A percentile compares a stretch with the other conserved stretches of the same genome.
These are phyloP conservation scores for Cygnus atratus DNA, from an alignment of 2,113 vertebrate genomes.

Conservation along the genomic window DNA sequence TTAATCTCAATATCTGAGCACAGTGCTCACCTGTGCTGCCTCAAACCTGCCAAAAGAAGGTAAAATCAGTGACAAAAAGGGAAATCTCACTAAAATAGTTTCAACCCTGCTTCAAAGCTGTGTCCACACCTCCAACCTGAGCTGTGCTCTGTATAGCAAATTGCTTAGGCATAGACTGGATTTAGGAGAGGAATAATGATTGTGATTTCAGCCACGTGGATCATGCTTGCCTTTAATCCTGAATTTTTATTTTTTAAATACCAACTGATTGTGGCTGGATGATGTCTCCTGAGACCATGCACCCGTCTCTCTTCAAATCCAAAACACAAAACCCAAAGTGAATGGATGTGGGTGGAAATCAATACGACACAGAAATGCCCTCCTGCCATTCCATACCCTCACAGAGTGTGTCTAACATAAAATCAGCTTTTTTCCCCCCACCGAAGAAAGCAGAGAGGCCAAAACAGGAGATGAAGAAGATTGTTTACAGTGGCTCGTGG, in stretches of 20 bases:
- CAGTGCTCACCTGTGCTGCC: background rate
- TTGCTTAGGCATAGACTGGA: rapidly evolving
- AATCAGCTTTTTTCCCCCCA: background rate
- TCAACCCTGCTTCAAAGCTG: background rate
- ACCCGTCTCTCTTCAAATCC: background rate
- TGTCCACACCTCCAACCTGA: rapidly evolving
- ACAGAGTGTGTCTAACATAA: background rate
- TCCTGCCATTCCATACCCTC: no score
- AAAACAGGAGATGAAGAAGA: background rate
- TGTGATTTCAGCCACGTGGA: rapidly evolving
- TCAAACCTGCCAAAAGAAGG: background rate
- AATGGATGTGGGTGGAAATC: rapidly evolving
- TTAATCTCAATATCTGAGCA: rapidly evolving
- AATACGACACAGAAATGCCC: rapidly evolving
- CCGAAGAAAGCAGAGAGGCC: background rate
- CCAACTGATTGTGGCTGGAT: background rate
- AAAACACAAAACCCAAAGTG: background rate
- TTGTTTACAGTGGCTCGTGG: background rate
- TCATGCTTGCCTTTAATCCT: background rate
- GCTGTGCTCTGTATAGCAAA: no score
- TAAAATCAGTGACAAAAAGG: background rate
- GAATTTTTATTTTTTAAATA: no score
- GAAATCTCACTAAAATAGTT: background rate
- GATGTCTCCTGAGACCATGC: background rate
- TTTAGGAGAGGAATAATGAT: no score